Percentiles rank a stretch among this genome's conserved stretches.
These are phyloP conservation scores for Emys orbicularis DNA, from an alignment of 2,797 vertebrate genomes.

Conservation along the genomic window DNA sequence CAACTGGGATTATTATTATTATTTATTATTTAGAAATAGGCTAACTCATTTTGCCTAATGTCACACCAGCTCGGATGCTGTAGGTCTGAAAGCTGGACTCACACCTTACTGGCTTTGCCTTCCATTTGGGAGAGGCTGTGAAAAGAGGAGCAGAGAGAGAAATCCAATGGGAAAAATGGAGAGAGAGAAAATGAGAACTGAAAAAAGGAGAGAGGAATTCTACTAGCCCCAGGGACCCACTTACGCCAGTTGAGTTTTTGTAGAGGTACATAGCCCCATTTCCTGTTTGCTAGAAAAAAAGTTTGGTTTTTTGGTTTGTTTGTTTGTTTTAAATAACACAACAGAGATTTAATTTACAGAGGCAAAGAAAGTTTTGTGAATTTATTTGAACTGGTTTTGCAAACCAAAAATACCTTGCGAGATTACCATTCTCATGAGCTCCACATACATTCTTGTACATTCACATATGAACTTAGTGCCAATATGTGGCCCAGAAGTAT, in stretches of 20 bases:
- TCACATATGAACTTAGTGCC: constrained; percentile 4
- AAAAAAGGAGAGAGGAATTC: not conserved
- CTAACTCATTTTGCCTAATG: not conserved
- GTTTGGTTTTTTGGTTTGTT: no score
- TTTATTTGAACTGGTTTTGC: not conserved
- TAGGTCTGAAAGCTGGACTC: not conserved
- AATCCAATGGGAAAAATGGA: not conserved
- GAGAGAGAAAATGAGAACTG: not conserved
- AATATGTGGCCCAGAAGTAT: not conserved
- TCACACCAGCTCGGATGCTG: not conserved
- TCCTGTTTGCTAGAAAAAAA: not conserved
- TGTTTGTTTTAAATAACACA: not conserved
- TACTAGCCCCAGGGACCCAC: not conserved
- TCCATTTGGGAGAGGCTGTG: not conserved
- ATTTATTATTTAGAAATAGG: not conserved
- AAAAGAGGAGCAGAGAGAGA: not conserved
- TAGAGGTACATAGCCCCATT: not conserved
- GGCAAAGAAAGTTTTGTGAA: not conserved
- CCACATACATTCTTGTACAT: not conserved
- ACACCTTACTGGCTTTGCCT: not conserved
- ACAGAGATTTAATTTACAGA: not conserved
- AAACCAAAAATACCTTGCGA: not conserved
- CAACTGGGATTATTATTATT: not conserved
- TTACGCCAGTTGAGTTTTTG: not conserved
- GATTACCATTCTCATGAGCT: not conserved